Percentiles rank a stretch among this genome's conserved stretches.
These are phyloP conservation scores for Oryzias javanicus DNA, from an alignment of 2,113 vertebrate genomes.

Conservation along the genomic window DNA sequence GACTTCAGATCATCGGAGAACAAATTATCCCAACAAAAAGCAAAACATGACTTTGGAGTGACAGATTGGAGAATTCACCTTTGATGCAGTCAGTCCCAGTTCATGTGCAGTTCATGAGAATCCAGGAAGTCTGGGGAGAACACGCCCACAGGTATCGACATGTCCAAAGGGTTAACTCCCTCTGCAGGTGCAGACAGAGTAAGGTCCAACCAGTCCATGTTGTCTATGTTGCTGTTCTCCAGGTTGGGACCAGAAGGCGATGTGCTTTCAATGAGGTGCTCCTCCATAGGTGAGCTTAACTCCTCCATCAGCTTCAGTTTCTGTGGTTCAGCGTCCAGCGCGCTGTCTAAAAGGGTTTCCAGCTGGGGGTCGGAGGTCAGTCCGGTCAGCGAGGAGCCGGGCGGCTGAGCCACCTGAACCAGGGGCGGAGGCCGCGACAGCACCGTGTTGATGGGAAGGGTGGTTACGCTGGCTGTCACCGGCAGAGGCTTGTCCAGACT, in stretches of 20 bases:
- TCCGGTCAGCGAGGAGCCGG: constrained; percentile 70
- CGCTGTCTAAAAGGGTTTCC: constrained; percentile 85
- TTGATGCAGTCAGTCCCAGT: constrained; percentile 84
- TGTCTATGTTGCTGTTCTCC: constrained; percentile 84
- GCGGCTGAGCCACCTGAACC: constrained; percentile 86
- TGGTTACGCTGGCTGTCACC: constrained; percentile 92
- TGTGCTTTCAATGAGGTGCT: constrained; percentile 73
- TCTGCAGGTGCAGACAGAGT: constrained; percentile 84
- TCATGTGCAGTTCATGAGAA: constrained; percentile 86
- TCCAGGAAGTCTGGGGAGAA: constrained; percentile 88
- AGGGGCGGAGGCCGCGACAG: constrained; percentile 89
- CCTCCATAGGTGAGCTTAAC: constrained; percentile 85
- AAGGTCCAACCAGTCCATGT: constrained; percentile 97
- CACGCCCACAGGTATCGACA: constrained; percentile 68
- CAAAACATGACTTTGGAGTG: constrained; percentile 5
- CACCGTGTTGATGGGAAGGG: constrained; percentile 89
- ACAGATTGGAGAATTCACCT: neutral
- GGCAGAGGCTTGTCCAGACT: constrained; percentile 87
- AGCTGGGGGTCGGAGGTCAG: constrained; percentile 83
- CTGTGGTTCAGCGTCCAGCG: constrained; percentile 70
- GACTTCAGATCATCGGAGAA: constrained; percentile 22
- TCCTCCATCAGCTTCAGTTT: constrained; percentile 83
- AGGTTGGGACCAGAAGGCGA: constrained; percentile 78
- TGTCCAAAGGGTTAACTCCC: constrained; percentile 83
- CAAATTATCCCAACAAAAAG: constrained; percentile 5